Conservation (phyloP, 2,888 invertebrate species). For the Hemithea aestivaria region DNA sequence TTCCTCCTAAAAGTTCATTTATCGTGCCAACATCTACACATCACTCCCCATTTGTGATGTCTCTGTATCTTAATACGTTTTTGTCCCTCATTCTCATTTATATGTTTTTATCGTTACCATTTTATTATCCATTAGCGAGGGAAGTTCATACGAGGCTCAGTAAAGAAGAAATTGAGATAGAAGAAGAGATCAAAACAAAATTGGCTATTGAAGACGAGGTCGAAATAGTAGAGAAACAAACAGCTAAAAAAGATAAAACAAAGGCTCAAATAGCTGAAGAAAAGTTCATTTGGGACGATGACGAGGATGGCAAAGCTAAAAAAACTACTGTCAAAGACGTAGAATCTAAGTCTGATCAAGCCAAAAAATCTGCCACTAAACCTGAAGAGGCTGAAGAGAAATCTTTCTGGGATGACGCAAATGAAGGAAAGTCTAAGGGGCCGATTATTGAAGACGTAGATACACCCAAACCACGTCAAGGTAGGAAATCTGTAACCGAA, state of each 20-base stretch:
- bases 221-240: slow-evolving; percentile 32
- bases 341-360: slow-evolving; percentile 32
- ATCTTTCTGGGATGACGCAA: slow-evolving; percentile 47
- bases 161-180: slow-evolving; percentile 69
- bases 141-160: slow-evolving; percentile 73
- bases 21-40: no score
- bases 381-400: slow-evolving; percentile 50
- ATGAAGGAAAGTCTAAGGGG: slow-evolving; percentile 41
- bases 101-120: slow-evolving; percentile 25
- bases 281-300: slow-evolving; percentile 55
- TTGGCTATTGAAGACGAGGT: slow-evolving; percentile 44
- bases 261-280: slow-evolving; percentile 43
- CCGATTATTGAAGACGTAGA: slow-evolving; percentile 36
- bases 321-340: slow-evolving; percentile 40
- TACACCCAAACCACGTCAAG: slow-evolving; percentile 22
- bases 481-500: slow-evolving; percentile 45
- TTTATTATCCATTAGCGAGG: slow-evolving; percentile 60
- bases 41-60: slow-evolving; percentile 53
- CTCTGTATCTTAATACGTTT: slow-evolving; percentile 35
- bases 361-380: slow-evolving; percentile 41
- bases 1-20: no score
- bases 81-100: slow-evolving; percentile 36
- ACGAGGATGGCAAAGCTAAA: slow-evolving; percentile 43
- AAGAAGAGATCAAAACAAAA: slow-evolving; percentile 53
- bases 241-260: slow-evolving; percentile 48